Conservation (phyloP, 2,797 vertebrate species). For the Diplodus puntazzo region DNA sequence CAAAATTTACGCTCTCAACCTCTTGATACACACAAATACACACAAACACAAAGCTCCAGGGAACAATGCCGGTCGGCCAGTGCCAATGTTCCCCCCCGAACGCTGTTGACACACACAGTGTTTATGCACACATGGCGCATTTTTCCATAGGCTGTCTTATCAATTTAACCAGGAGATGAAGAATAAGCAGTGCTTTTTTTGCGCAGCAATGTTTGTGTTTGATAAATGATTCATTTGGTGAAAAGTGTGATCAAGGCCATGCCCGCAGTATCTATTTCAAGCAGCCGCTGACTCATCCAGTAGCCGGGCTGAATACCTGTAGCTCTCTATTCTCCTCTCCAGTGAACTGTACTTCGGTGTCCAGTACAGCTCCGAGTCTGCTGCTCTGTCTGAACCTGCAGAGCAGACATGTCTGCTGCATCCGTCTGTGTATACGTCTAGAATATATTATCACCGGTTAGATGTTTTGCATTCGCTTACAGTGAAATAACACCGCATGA, state of each 20-base stretch:
- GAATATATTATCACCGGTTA: neutral
- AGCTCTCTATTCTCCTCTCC: slow-evolving; percentile 54
- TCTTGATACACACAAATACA: slow-evolving; percentile 71
- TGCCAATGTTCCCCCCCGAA: slow-evolving; percentile 71
- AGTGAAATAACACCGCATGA: neutral
- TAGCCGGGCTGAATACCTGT: slow-evolving; percentile 70
- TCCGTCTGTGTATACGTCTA: neutral
- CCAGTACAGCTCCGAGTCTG: slow-evolving; percentile 23
- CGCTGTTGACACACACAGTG: slow-evolving; percentile 75
- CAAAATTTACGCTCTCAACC: slow-evolving; percentile 78
- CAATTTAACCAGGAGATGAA: slow-evolving; percentile 80
- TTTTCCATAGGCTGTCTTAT: slow-evolving; percentile 80
- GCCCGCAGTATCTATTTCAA: slow-evolving; percentile 82
- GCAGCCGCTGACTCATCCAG: slow-evolving; percentile 79
- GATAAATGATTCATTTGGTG: slow-evolving; percentile 84
- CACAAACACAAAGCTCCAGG: slow-evolving; percentile 73
- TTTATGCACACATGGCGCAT: slow-evolving; percentile 68
- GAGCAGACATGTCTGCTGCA: neutral
- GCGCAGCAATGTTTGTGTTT: slow-evolving; percentile 75
- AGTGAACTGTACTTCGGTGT: slow-evolving; percentile 62
- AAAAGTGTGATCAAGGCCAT: slow-evolving; percentile 81
- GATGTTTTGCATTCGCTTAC: neutral
- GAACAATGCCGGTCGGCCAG: slow-evolving; percentile 69
- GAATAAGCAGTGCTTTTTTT: slow-evolving; percentile 69
- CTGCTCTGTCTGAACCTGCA: slow-evolving; percentile 27